These are phyloP conservation scores for Glaucidium brasilianum DNA, from an alignment of 2,113 vertebrate genomes.

Conservation along the genomic window DNA sequence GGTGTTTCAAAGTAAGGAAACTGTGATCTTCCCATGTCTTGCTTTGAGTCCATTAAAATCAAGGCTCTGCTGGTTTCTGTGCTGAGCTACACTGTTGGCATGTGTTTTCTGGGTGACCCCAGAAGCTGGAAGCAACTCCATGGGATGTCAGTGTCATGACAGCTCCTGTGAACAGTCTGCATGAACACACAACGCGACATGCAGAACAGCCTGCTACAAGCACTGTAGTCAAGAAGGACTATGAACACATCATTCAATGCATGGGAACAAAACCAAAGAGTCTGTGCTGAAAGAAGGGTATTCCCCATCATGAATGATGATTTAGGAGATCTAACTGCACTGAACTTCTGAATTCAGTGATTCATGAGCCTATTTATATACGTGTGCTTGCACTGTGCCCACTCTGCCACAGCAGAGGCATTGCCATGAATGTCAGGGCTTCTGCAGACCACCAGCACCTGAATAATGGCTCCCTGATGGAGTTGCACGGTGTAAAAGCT, in stretches of 20 bases:
- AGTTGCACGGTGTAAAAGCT: fast-evolving
- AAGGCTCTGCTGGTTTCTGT: not conserved
- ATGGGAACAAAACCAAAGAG: not conserved
- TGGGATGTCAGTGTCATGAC: not conserved
- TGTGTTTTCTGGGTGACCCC: not conserved
- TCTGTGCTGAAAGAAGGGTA: not conserved
- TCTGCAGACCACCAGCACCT: not conserved
- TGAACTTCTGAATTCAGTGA: not conserved
- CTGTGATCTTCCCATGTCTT: not conserved
- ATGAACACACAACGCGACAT: fast-evolving
- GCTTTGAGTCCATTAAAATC: not conserved
- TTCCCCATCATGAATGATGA: not conserved
- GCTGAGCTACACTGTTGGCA: fast-evolving
- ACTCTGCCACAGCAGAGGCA: not conserved
- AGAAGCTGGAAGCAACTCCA: not conserved
- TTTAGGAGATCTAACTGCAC: not conserved
- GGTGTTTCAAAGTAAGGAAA: not conserved
- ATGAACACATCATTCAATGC: not conserved
- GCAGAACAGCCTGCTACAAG: not conserved
- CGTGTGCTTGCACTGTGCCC: not conserved
- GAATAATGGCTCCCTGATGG: not conserved
- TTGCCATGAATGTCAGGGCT: not conserved
- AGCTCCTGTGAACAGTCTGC: not conserved
- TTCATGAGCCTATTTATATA: not conserved
- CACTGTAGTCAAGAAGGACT: not conserved